Base-by-base conservation (phyloP, 2,797 vertebrate species). In the Allenopithecus nigroviridis region DNA sequence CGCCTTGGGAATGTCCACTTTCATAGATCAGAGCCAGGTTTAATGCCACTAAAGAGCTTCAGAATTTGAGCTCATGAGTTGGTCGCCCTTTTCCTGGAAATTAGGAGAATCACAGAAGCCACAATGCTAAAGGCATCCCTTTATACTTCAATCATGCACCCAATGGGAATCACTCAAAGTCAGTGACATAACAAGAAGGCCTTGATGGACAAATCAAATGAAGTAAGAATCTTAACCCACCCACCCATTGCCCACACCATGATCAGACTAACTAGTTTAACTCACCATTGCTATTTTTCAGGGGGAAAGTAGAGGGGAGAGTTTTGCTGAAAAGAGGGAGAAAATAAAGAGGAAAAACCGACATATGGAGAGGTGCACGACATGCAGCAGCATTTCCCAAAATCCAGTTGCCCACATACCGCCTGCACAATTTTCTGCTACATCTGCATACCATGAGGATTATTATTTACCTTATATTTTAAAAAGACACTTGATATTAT, bases 11-110 rank as follows among this genome's bases (percentile, higher is more conserved):
- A 84, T n/a, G 36, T 53, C 64, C 61, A 94, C 91, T 92, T 84
- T 76, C 84, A 84, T 0, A 91, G 59, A 80, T 50, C 39, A 68
- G 28, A 84, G 81, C 10, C 84, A 90, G 92, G 26, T 83, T 78
- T 21, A 91, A 95, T 85, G 76, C 41, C 78, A 79, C 78, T 50
- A 95, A 92, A 83, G 83, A 92, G 86, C 64, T 88, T 88, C 75
- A 96, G 84, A 94, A 90, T 57, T 74, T 64, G 80, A 80, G 28
- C 86, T 96, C 81, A 89, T 46, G 88, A 92, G 70, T 21, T 10
- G 8, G 48, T 13, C 41, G 36, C 28, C 72, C 10, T 21, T 94
- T 79, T 46, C 84, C 74, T 57, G 33, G 72, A 75, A 84, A 92
- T 59, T 16, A 96, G 64, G 26, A 92, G 86, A 84, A 46, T 90